Conservation (phyloP, 2,888 invertebrate genomes). For the Ophioninae sp. region DNA sequence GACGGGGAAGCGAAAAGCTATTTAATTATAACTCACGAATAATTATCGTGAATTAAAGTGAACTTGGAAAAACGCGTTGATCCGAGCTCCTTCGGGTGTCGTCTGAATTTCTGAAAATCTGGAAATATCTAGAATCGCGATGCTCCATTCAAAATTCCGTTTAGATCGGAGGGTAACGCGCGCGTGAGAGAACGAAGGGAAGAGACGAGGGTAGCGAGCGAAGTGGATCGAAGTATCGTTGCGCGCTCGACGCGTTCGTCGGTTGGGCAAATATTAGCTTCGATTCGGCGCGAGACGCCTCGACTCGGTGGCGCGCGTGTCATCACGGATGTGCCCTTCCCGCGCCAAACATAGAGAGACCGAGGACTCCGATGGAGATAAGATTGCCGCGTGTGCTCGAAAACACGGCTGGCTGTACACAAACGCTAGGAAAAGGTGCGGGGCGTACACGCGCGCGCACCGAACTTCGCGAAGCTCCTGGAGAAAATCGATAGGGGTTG, state of each 20-base stretch:
- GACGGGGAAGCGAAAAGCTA: not conserved
- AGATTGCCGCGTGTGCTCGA: slow-evolving; percentile 41
- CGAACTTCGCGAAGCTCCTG: slow-evolving; percentile 33
- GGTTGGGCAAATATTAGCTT: slow-evolving; percentile 9
- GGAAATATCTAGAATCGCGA: too few species aligned
- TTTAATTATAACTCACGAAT: too few species aligned
- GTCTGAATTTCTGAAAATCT: too few species aligned
- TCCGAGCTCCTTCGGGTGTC: too few species aligned
- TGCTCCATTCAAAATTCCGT: too few species aligned
- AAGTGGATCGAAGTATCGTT: not conserved
- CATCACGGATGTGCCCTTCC: slow-evolving; percentile 39
- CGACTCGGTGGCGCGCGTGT: slow-evolving; percentile 20
- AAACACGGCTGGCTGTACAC: slow-evolving; percentile 11
- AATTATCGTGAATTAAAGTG: too few species aligned
- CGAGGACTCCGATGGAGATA: slow-evolving; percentile 33
- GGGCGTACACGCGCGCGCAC: slow-evolving; percentile 48
- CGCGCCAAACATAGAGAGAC: slow-evolving; percentile 36
- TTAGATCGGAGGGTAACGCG: too few species aligned
- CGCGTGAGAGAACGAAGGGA: not conserved
- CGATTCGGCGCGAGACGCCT: slow-evolving; percentile 13
- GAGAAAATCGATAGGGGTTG: slow-evolving; percentile 57
- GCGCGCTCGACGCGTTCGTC: not conserved
- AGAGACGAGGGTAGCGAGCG: not conserved
- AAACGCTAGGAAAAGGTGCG: slow-evolving; percentile 3
- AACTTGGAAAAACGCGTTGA: too few species aligned